Conservation (phyloP, 2,888 invertebrate species). For the Pyrrhia umbra region DNA sequence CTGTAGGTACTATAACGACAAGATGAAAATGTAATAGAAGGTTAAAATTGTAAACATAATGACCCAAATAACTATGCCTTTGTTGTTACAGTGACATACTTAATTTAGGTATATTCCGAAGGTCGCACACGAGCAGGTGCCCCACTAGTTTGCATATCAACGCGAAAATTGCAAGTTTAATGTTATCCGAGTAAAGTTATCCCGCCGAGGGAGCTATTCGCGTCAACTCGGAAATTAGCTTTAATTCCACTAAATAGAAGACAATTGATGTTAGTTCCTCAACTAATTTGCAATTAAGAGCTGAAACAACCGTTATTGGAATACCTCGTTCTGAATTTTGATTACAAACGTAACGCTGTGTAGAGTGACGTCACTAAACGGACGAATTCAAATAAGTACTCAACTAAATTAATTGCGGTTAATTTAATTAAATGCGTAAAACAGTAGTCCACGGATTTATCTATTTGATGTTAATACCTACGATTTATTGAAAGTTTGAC, state of each 20-base stretch:
- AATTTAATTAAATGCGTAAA: conserved; percentile 1
- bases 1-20: not conserved
- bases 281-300: conserved; percentile 70
- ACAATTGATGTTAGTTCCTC: conserved; percentile 65
- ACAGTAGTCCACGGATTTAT: not conserved
- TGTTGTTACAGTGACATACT: conserved; percentile 4
- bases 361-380: conserved; percentile 14
- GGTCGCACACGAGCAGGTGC: conserved; percentile 16
- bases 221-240: conserved; percentile 65
- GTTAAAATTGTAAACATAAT: conserved; percentile 5
- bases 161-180: conserved; percentile 51
- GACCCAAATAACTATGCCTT: conserved; percentile 9
- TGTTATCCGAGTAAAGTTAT: conserved; percentile 47
- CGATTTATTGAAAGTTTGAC: not conserved
- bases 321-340: conserved; percentile 59
- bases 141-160: conserved; percentile 21
- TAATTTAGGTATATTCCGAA: conserved; percentile 13
- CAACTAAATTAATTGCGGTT: conserved; percentile 15
- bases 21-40: conserved; percentile 7
- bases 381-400: not conserved
- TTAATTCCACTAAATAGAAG: conserved; percentile 66
- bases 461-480: not conserved
- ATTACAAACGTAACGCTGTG: conserved; percentile 48
- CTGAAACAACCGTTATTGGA: conserved; percentile 59
- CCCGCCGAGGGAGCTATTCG: conserved; percentile 54